Percentiles rank a stretch among this genome's conserved stretches.
Evolutionary conservation across 1,140 invertebrate genomes (phyloP).

Genomic region (Cherax destructor): DNA sequence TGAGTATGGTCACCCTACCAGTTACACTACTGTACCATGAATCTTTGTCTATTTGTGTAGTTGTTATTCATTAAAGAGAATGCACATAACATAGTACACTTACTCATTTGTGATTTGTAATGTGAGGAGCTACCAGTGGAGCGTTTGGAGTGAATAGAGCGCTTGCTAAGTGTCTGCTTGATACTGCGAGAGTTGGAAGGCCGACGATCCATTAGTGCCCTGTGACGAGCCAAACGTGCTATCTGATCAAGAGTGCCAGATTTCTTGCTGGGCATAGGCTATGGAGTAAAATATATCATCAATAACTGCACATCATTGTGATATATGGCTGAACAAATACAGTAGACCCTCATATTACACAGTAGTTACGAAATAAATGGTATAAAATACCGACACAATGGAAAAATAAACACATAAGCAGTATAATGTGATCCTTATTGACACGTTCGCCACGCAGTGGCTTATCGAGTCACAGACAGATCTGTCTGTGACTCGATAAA

Average conservation of each 20-base stretch:
- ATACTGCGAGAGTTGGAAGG: conserved; percentile 53
- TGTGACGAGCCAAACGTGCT: conserved; percentile 2
- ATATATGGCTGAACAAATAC: no score
- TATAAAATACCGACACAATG: no score
- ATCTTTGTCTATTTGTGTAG: neutral
- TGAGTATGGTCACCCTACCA: no score
- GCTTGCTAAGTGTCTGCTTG: conserved; percentile 61
- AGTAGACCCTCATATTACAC: no score
- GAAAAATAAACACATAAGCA: no score
- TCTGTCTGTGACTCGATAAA: no score
- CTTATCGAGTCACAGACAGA: no score
- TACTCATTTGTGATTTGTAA: conserved; percentile 25
- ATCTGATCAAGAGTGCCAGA: conserved; percentile 34
- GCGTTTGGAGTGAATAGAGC: conserved; percentile 54
- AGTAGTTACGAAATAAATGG: no score
- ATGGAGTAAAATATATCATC: neutral
- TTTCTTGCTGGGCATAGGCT: conserved; percentile 58
- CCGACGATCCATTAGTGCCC: conserved; percentile 16
- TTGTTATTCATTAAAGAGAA: conserved; percentile 7
- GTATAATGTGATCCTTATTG: no score
- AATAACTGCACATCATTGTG: no score
- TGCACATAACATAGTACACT: neutral
- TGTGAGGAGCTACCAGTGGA: conserved; percentile 51
- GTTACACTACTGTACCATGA: no score
- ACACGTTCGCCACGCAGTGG: no score